Evolutionary conservation across 2,797 vertebrate species (phyloP), one percentile per base, ranked within the genome.

Genomic region (Telmatherina bonti): DNA sequence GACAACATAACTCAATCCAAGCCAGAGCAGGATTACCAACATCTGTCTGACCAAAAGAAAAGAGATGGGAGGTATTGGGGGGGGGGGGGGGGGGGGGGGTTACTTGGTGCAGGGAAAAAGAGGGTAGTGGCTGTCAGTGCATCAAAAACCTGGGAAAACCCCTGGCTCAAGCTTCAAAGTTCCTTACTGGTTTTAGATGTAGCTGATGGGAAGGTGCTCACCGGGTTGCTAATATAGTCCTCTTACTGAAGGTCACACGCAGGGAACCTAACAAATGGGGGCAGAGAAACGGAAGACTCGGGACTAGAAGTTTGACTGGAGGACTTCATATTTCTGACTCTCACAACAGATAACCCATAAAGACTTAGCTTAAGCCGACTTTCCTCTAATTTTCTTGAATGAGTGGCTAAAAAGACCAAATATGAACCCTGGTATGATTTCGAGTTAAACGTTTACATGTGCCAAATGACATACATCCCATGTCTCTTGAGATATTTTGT

Each of bases 161-260:
- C 92, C 91, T 36, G 83, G 81, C 71, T 91, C 76, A 61, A 20
- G 84, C 88, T 92, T 92, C 91, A 91, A 92, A 92, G 90, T 73
- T 29, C 51, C 52, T 26, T 56, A 68, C 43, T 47, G 73, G 77
- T 81, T 84, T 91, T 78, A 88, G 86, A 89, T 89, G 89, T 88
- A 85, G 87, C 72, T 67, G 72, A 62, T 30, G 78, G 86, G 65
- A 68, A 75, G 64, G 57, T 62, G 61, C 70, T 67, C 43, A 5
- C n/a, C 52, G 67, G 78, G 70, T 70, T 79, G 81, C 79, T 74
- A 55, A 84, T 62, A 74, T 27, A 64, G 58, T 54, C 56, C 15
- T 33, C n/a, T 79, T 67, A 58, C 61, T 55, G 18, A 26, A 38
- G 78, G 80, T 83, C 67, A 81, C 69, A 77, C 67, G 67, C 62